Conservation (phyloP, 2,888 invertebrate genomes). For the Spilarctia lutea region DNA sequence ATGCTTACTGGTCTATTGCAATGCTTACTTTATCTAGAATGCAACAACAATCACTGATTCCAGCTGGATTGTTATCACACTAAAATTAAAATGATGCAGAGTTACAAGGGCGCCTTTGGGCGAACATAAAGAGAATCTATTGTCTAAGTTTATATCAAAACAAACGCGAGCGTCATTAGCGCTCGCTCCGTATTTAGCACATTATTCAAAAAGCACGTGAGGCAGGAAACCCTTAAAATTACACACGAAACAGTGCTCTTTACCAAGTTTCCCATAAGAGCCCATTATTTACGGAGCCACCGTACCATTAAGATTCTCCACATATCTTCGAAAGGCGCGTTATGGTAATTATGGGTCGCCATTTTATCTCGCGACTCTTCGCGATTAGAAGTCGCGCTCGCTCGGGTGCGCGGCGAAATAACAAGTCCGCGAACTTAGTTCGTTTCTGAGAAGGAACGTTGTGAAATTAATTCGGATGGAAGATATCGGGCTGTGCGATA, state of each 20-base stretch:
- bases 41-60: slow-evolving; percentile 33
- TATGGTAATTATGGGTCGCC: slow-evolving; percentile 87
- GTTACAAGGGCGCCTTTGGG: slow-evolving; percentile 34
- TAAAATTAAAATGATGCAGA: slow-evolving; percentile 45
- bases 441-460: slow-evolving; percentile 78
- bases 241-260: slow-evolving; percentile 86
- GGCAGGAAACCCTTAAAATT: slow-evolving; percentile 83
- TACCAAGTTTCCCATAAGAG: slow-evolving; percentile 86
- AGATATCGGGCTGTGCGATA: slow-evolving; percentile 85
- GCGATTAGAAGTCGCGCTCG: slow-evolving; percentile 78
- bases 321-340: slow-evolving; percentile 86
- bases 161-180: slow-evolving; percentile 71
- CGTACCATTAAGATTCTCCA: slow-evolving; percentile 86
- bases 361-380: slow-evolving; percentile 84
- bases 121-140: slow-evolving; percentile 48
- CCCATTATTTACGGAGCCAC: slow-evolving; percentile 86
- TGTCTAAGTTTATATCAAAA: slow-evolving; percentile 68
- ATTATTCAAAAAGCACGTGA: slow-evolving; percentile 85
- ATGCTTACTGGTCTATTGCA: too few species aligned
- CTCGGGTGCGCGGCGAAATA: slow-evolving; percentile 79
- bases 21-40: too few species aligned
- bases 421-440: slow-evolving; percentile 85
- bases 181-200: slow-evolving; percentile 74
- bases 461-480: slow-evolving; percentile 86
- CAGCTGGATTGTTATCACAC: slow-evolving; percentile 29